These are phyloP conservation scores for Pseudomyrmex gracilis DNA, from an alignment of 1,140 invertebrate genomes.

Conservation along the genomic window DNA sequence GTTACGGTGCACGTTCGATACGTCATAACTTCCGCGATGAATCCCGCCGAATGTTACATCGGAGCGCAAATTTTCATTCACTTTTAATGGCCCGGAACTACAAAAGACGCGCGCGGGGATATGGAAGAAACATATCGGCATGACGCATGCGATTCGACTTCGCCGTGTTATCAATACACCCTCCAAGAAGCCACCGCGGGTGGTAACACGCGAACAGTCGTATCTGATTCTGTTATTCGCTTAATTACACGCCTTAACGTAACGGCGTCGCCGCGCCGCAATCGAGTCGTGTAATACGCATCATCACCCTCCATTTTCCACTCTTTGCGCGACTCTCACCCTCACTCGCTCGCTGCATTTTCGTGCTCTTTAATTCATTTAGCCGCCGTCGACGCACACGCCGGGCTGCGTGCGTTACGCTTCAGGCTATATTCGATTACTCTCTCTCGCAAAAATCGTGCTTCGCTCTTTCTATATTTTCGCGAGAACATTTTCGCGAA, in stretches of 20 bases:
- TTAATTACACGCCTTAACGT: slow-evolving; percentile 84
- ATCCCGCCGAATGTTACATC: slow-evolving; percentile 53
- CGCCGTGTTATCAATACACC: slow-evolving; percentile 70
- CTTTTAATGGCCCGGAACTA: slow-evolving; percentile 33
- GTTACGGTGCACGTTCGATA: slow-evolving; percentile 51
- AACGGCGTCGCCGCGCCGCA: slow-evolving; percentile 75
- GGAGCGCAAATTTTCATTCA: slow-evolving; percentile 65
- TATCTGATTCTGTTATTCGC: slow-evolving; percentile 84
- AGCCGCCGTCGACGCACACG: slow-evolving; percentile 62
- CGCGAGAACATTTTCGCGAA: background rate
- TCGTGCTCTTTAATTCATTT: slow-evolving; percentile 71
- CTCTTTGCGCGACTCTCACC: slow-evolving; percentile 67
- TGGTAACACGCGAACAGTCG: slow-evolving; percentile 78
- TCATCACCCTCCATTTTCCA: slow-evolving; percentile 75
- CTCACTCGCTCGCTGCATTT: slow-evolving; percentile 64
- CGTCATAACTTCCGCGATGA: slow-evolving; percentile 62
- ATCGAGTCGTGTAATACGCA: slow-evolving; percentile 80
- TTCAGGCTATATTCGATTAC: slow-evolving; percentile 54
- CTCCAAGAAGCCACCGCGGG: slow-evolving; percentile 73
- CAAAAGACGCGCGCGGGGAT: slow-evolving; percentile 15
- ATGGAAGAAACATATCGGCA: slow-evolving; percentile 55
- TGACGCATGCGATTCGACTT: slow-evolving; percentile 51
- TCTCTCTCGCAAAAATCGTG: slow-evolving; percentile 42
- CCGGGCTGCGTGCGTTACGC: slow-evolving; percentile 11
- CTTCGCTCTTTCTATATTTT: background rate